Percentiles rank a stretch among this genome's conserved stretches.
These are phyloP conservation scores for Rhinoraja longicauda DNA, from an alignment of 2,797 vertebrate species.

Conservation along the genomic window DNA sequence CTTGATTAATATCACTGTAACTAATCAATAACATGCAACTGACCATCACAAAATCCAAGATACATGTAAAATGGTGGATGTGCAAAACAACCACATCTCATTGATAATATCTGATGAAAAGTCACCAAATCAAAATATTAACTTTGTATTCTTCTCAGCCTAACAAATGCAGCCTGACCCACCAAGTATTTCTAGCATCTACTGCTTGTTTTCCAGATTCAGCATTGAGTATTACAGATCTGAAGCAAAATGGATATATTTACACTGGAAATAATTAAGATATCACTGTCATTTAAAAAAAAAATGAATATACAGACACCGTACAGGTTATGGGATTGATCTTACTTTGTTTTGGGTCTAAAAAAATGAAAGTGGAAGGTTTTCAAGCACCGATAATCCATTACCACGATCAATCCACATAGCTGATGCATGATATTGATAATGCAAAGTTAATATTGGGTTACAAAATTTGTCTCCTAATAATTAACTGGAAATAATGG, in stretches of 20 bases:
- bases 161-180: too few species aligned
- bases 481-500: conserved; percentile 4
- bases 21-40: background rate
- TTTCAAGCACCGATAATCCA: background rate
- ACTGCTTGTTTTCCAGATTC: too few species aligned
- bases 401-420: background rate
- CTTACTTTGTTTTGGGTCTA: background rate
- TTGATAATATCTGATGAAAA: background rate
- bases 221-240: background rate
- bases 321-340: background rate
- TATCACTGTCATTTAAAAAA: background rate
- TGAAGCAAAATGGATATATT: background rate
- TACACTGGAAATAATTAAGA: background rate
- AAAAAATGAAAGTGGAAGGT: background rate
- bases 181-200: too few species aligned
- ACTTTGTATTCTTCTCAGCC: too few species aligned
- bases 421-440: background rate
- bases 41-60: background rate
- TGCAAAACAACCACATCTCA: background rate
- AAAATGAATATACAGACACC: conserved; percentile 5
- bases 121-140: too few species aligned
- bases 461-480: background rate
- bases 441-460: background rate
- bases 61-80: background rate
- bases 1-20: background rate